phyloP scores from a whole-genome alignment of 2,113 vertebrate species.

The Neodon shergylaensis region DNA sequence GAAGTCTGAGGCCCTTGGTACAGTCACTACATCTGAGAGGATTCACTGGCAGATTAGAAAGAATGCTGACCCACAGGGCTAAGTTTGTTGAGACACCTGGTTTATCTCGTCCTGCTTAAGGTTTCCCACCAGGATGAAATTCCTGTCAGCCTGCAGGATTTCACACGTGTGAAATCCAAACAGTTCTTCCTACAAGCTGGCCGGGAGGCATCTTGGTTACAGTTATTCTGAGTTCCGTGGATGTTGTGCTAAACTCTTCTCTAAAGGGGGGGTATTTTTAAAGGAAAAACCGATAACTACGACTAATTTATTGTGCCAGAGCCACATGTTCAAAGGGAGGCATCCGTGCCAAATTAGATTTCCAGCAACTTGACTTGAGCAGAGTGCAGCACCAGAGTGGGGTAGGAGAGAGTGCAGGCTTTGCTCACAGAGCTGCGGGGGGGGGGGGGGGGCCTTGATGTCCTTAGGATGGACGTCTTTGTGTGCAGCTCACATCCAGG shows the following conservation, averaged over 20 bases:
- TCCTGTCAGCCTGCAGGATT: conserved; percentile 36
- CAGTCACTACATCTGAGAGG: neutral
- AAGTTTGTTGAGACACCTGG: conserved; percentile 46
- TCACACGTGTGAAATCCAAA: neutral
- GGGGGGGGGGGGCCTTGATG: too few species aligned
- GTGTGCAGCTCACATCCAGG: neutral
- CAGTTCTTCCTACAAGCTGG: neutral
- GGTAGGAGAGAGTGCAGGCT: too few species aligned
- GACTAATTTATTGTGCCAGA: neutral
- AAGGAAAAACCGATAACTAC: conserved; percentile 1
- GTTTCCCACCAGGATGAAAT: conserved; percentile 61
- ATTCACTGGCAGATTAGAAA: neutral
- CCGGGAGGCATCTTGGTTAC: neutral
- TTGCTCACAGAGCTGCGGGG: neutral
- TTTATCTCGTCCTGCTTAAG: conserved; percentile 24
- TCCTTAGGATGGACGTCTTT: neutral
- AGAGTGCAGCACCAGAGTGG: too few species aligned
- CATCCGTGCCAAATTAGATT: neutral
- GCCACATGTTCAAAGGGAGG: neutral
- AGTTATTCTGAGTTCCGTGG: neutral
- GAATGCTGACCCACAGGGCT: neutral
- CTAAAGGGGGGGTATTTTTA: neutral
- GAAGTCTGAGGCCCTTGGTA: neutral
- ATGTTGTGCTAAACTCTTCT: neutral
- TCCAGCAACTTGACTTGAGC: neutral